A percentile compares a stretch with the other conserved stretches of the same genome.
These are phyloP conservation scores for Ctenosaura bakeri DNA, from an alignment of 2,797 vertebrate genomes.

Conservation along the genomic window DNA sequence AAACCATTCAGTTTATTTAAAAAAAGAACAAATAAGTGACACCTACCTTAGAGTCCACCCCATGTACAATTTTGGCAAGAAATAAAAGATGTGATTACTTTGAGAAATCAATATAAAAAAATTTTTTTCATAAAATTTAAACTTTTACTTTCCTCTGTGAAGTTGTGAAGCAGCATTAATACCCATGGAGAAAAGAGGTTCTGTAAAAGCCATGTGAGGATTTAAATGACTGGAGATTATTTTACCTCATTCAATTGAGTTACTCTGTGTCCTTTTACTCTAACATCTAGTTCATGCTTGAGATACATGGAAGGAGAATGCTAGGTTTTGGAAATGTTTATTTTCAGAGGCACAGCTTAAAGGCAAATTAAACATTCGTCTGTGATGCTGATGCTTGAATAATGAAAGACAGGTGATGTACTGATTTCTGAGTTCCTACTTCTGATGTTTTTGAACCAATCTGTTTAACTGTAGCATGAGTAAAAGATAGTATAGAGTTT, in stretches of 20 bases:
- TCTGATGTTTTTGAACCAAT: neutral
- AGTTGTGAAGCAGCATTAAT: conserved; percentile 7
- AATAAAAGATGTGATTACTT: neutral
- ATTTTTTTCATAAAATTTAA: neutral
- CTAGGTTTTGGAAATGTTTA: conserved; percentile 41
- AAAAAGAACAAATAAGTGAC: neutral
- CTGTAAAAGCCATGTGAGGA: conserved; percentile 1
- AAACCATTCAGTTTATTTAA: neutral
- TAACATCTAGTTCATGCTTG: conserved; percentile 15
- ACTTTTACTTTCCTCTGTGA: conserved; percentile 19
- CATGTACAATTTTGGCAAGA: neutral
- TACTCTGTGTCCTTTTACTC: conserved; percentile 6
- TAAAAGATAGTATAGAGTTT: neutral
- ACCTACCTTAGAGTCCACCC: neutral
- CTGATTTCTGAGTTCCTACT: neutral
- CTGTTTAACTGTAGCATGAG: neutral
- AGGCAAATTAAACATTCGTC: neutral
- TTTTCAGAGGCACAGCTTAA: conserved; percentile 6
- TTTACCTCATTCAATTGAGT: conserved; percentile 29
- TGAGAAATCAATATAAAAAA: neutral
- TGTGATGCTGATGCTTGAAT: neutral
- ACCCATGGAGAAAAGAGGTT: neutral
- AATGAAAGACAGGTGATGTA: neutral
- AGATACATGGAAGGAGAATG: neutral
- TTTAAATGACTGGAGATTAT: conserved; percentile 7